Evolutionary conservation across 2,113 vertebrate species (phyloP), one percentile per base, ranked within the genome.

Genomic region (Aegithalos caudatus): DNA sequence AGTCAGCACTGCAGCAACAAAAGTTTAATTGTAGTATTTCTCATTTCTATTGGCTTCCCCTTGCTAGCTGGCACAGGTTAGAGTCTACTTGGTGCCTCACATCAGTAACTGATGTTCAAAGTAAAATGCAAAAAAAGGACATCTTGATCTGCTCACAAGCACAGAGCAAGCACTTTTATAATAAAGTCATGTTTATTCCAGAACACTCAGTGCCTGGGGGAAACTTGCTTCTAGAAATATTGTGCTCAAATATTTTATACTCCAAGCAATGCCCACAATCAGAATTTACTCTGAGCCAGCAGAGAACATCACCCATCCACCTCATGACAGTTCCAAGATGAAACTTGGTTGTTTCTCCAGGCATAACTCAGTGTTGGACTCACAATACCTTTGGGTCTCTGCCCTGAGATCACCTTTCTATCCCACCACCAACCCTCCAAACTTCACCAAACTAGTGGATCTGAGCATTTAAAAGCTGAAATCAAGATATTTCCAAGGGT

Each of bases 281-380:
- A 71, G 40, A 28, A 45, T 47, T 74, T 35, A 70, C 79, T 90
- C 76, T 66, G 54, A 66, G 67, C 44, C 40, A 11, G 69, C 65
- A 78, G 17, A 61, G 28, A 56, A 29, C 24, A 78, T 18, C 23
- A 22, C 54, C 74, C 50, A 12, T 40, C 44, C 33, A 37, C 27
- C 42, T 81, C 67, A 10, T 1, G 22, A 14, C 28, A 67, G 57
- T 2, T 56, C 80, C 37, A 40, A 67, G 37, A 35, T 20, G 71
- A 73, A 72, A 35, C 25, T 3, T 12, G 16, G 37, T 47, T 50
- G 14, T 69, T 76, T 65, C 70, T 77, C 57, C 62, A 48, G n/a
- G 25, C 1, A 1, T 7, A 51, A 62, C 7, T 65, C 82, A 33
- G 25, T 2, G 0, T 0, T 28, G 24, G 64, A 29, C 13, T 40